These are phyloP conservation scores for Apistogramma diplotaenia DNA, from an alignment of 2,113 vertebrate species.

Conservation along the genomic window DNA sequence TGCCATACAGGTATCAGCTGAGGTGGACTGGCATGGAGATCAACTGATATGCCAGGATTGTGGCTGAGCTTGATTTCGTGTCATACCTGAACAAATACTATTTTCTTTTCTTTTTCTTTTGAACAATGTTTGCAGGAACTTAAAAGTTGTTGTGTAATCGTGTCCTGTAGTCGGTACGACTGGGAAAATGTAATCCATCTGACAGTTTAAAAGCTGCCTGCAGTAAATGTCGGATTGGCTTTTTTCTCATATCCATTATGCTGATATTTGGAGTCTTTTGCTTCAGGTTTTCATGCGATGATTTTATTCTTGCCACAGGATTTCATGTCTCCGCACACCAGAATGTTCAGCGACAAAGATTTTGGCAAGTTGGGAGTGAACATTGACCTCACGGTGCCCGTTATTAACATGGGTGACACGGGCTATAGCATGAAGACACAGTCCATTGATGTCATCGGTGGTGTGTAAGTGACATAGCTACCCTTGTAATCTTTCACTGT, in stretches of 20 bases:
- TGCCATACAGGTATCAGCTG: neutral
- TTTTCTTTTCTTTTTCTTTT: neutral
- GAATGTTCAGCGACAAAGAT: constrained; percentile 88
- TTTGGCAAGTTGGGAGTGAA: constrained; percentile 82
- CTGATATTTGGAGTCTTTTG: neutral
- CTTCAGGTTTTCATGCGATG: neutral
- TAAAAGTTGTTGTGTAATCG: neutral
- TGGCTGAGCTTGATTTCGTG: neutral
- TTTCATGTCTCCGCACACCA: constrained; percentile 84
- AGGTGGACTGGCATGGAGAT: neutral
- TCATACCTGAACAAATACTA: neutral
- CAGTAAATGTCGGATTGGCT: neutral
- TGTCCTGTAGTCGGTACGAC: neutral
- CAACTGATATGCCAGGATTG: neutral
- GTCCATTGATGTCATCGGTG: constrained; percentile 85
- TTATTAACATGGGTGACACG: constrained; percentile 84
- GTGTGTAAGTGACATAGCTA: constrained; percentile 83
- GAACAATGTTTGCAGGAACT: neutral
- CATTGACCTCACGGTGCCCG: constrained; percentile 84
- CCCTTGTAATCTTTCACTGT: neutral
- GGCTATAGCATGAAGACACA: constrained; percentile 85
- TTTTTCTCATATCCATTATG: neutral
- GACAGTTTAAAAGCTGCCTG: neutral
- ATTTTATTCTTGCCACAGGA: constrained; percentile 73
- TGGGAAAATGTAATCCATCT: neutral